A percentile compares a stretch with the other conserved stretches of the same genome.
Evolutionary conservation across 2,113 vertebrate species (phyloP).

Genomic region (Trematomus loennbergii): DNA sequence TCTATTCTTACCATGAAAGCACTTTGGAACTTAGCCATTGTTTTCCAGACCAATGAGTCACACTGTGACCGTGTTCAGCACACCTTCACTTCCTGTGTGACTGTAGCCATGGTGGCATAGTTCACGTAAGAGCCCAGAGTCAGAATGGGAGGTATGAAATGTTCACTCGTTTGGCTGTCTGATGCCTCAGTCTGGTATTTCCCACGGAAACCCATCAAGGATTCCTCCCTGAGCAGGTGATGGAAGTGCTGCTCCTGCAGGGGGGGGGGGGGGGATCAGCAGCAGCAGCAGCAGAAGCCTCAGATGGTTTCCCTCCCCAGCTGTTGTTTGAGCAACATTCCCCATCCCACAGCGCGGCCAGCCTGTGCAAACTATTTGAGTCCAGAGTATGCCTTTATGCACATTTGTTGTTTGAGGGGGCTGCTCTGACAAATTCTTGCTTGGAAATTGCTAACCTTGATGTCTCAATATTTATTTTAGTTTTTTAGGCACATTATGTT

Average conservation of each 20-base stretch:
- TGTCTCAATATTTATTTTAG: conserved; percentile 53
- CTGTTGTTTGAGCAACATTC: conserved; percentile 82
- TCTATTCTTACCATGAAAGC: conserved; percentile 63
- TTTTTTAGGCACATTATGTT: conserved; percentile 20
- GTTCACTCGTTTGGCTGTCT: conserved; percentile 35
- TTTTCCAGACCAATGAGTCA: conserved; percentile 31
- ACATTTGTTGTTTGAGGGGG: conserved; percentile 73
- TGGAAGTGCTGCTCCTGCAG: conserved; percentile 61
- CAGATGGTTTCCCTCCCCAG: conserved; percentile 76
- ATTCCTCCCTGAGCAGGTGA: conserved; percentile 84
- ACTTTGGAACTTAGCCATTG: conserved; percentile 53
- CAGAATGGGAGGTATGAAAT: conserved; percentile 59
- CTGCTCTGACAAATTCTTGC: conserved; percentile 55
- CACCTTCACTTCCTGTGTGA: conserved; percentile 53
- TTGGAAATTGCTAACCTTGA: conserved; percentile 48
- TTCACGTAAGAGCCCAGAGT: conserved; percentile 25
- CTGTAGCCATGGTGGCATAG: neutral
- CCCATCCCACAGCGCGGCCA: conserved; percentile 62
- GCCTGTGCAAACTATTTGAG: conserved; percentile 81
- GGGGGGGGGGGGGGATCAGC: conserved; percentile 41
- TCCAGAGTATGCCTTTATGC: conserved; percentile 70
- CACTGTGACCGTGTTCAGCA: neutral
- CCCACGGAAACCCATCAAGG: conserved; percentile 75
- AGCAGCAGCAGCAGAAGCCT: conserved; percentile 59
- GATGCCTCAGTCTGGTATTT: conserved; percentile 73